These are phyloP conservation scores for Melanotaenia boesemani DNA, from an alignment of 2,797 vertebrate species.

Conservation along the genomic window DNA sequence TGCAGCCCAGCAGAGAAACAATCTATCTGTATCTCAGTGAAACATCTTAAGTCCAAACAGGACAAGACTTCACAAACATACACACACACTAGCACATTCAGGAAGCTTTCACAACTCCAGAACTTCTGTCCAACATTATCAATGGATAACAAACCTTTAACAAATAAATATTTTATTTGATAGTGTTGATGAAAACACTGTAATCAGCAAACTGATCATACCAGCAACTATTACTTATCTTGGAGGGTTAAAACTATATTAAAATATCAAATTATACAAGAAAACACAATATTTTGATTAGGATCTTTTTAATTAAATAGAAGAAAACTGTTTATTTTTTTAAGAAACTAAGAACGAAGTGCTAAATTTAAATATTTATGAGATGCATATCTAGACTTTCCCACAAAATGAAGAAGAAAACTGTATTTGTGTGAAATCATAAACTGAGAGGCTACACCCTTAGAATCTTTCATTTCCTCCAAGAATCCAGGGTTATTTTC, in stretches of 20 bases:
- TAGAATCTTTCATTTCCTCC: slow-evolving; percentile 59
- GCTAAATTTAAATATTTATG: too few species aligned
- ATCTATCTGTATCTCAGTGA: slow-evolving; percentile 50
- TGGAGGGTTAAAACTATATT: too few species aligned
- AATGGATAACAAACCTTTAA: background rate
- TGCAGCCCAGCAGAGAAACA: slow-evolving; percentile 52
- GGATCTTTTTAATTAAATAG: too few species aligned
- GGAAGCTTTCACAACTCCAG: background rate
- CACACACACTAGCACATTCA: background rate
- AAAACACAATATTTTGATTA: too few species aligned
- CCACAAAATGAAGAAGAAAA: slow-evolving; percentile 36
- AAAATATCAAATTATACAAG: too few species aligned
- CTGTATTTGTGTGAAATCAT: slow-evolving; percentile 30
- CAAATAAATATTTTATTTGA: too few species aligned
- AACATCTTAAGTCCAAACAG: slow-evolving; percentile 35
- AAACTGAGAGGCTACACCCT: slow-evolving; percentile 31
- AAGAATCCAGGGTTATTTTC: slow-evolving; percentile 32
- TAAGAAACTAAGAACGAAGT: too few species aligned
- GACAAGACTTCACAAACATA: slow-evolving; percentile 10
- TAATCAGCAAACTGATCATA: too few species aligned
- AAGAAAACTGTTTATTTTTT: too few species aligned
- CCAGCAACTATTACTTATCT: too few species aligned
- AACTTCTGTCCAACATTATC: background rate
- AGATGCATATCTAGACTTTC: background rate
- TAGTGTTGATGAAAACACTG: slow-evolving; percentile 7